phyloP scores from a whole-genome alignment of 2,888 invertebrate species.

The Drosophila diplacantha region DNA sequence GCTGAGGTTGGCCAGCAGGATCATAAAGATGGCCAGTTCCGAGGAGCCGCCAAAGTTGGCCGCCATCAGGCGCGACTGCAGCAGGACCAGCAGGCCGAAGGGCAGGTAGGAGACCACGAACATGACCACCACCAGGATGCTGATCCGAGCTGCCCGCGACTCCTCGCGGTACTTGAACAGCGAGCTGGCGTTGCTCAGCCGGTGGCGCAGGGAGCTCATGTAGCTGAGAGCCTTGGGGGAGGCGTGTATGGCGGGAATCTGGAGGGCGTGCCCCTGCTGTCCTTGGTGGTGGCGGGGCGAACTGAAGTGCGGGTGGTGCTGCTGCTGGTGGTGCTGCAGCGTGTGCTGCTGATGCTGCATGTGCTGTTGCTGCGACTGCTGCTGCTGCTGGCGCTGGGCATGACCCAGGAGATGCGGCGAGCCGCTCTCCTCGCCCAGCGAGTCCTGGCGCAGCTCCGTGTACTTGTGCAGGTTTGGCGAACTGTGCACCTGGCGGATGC shows the following conservation, averaged over 20 bases:
- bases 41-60: conserved; percentile 75
- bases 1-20: conserved; percentile 76
- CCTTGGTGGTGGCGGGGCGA: conserved; percentile 47
- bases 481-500: conserved; percentile 77
- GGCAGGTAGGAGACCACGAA: conserved; percentile 78
- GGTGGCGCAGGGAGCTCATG: conserved; percentile 86
- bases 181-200: conserved; percentile 90
- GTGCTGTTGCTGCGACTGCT: conserved; percentile 33
- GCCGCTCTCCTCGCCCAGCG: conserved; percentile 57
- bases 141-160: conserved; percentile 91
- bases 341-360: conserved; percentile 44
- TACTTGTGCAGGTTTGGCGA: conserved; percentile 77
- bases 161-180: conserved; percentile 92
- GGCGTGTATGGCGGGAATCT: conserved; percentile 76
- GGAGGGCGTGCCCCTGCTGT: conserved; percentile 60
- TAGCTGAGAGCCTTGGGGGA: conserved; percentile 78
- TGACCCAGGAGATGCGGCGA: conserved; percentile 71
- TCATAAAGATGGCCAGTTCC: conserved; percentile 76
- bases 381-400: conserved; percentile 56
- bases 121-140: conserved; percentile 80
- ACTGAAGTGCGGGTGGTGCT: conserved; percentile 53
- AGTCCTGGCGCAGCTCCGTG: conserved; percentile 60
- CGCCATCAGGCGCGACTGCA: conserved; percentile 74
- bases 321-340: conserved; percentile 39
- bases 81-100: conserved; percentile 75